Evolutionary conservation across 2,113 vertebrate genomes (phyloP), one percentile per base, ranked within the genome.

Genomic region (Pongo pygmaeus): DNA sequence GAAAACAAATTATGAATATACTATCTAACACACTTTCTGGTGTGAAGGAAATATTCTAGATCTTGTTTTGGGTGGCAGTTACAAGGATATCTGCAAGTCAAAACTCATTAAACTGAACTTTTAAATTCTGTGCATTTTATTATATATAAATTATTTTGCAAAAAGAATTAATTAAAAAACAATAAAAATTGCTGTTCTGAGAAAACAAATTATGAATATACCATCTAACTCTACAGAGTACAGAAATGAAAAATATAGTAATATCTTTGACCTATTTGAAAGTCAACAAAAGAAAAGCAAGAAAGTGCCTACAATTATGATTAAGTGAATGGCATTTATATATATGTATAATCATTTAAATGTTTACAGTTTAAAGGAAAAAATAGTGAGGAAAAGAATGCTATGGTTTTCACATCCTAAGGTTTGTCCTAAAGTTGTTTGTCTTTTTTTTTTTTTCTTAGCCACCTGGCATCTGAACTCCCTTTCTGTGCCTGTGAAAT

Each of bases 351-450:
- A n/a, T 46, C 78, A 70, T 46, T 74, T 84, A 84, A 89, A 89
- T 64, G 22, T 81, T 88, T 70, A 92, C 7, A 89, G 61, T 89
- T 74, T 86, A 72, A 94, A 94, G 70, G 52, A 48, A 92, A 89
- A 89, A 6, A 75, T 59, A 72, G 25, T 32, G 48, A 92, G 75
- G 38, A 50, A 91, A 74, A 89, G 32, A 85, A 40, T 59, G 50
- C 5, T 81, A 30, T 12, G 40, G 27, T 85, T 81, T 52, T 43
- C 16, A 79, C 75, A 89, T 59, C 35, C 61, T 57, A 46, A 10
- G 48, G 46, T 72, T 93, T 93, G 50, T 93, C 55, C 38, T 75
- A 4, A 93, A 93, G 50, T 83, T 38, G 89, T 55, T 35, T 75
- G 48, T 25, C 40, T 1, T 43, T 38, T 32, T 32, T 27, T 81